Conservation (phyloP, 1,140 invertebrate species). For the Hydropsyche tenuis region DNA sequence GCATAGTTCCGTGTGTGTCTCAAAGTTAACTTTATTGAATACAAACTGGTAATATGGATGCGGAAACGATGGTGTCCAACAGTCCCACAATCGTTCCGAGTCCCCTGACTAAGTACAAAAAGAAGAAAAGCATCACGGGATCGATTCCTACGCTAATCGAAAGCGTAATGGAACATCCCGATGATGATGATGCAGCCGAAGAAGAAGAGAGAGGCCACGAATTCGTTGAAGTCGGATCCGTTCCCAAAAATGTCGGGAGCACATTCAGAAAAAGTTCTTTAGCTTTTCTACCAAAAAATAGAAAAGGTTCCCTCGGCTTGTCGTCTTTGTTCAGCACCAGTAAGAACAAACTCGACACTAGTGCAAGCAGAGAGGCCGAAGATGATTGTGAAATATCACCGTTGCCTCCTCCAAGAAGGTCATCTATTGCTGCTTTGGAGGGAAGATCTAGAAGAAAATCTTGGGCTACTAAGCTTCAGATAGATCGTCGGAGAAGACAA, state of each 20-base stretch:
- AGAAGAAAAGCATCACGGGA: conserved; percentile 43
- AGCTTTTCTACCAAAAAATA: conserved; percentile 36
- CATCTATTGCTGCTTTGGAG: conserved; percentile 64
- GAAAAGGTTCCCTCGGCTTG: conserved; percentile 39
- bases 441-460: conserved; percentile 70
- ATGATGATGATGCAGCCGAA: conserved; percentile 53
- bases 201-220: conserved; percentile 35
- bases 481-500: conserved; percentile 60
- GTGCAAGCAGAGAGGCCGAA: conserved; percentile 52
- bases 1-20: not conserved
- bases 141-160: conserved; percentile 59
- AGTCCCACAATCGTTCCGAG: conserved; percentile 35
- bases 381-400: conserved; percentile 62
- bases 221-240: conserved; percentile 36
- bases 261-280: conserved; percentile 42
- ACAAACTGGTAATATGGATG: conserved; percentile 38
- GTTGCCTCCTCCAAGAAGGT: conserved; percentile 65
- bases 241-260: conserved; percentile 25
- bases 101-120: conserved; percentile 45
- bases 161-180: conserved; percentile 54
- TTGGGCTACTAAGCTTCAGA: conserved; percentile 59
- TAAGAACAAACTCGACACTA: conserved; percentile 35
- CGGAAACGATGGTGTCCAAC: conserved; percentile 43
- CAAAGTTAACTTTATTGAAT: not conserved
- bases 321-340: conserved; percentile 33